Conservation (phyloP, 2,888 invertebrate genomes). For the Scaptodrosophila latifasciaeformis region DNA sequence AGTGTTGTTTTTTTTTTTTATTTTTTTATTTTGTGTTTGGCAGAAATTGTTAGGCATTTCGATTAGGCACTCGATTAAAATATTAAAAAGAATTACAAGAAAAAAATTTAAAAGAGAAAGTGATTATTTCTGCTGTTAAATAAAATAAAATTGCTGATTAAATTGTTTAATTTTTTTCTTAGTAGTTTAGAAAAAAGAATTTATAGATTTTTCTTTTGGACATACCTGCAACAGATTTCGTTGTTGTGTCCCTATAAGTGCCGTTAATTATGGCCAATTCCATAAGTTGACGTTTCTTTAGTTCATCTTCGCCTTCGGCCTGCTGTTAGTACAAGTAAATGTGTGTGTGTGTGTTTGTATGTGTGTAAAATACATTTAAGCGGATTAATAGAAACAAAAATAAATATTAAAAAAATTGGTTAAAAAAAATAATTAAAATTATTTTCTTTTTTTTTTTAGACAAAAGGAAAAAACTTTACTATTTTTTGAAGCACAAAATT, state of each 20-base stretch:
- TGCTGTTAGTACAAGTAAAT: conserved; percentile 78
- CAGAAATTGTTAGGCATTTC: not conserved
- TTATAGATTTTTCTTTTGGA: conserved; percentile 27
- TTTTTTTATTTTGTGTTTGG: not conserved
- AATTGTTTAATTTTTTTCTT: conserved; percentile 18
- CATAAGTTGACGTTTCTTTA: conserved; percentile 99
- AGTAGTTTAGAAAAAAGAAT: conserved; percentile 10
- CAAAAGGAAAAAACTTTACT: conserved; percentile 4
- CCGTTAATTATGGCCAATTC: conserved; percentile 99
- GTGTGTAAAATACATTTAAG: conserved; percentile 65
- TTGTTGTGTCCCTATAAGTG: conserved; percentile 96
- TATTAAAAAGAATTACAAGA: conserved; percentile 5
- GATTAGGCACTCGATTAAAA: conserved; percentile 17
- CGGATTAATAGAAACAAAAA: conserved; percentile 57
- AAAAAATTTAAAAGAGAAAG: not conserved
- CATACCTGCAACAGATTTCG: conserved; percentile 90
- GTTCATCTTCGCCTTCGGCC: conserved; percentile 99
- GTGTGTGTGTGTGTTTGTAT: conserved; percentile 47
- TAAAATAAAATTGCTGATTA: conserved; percentile 14
- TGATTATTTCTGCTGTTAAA: not conserved
- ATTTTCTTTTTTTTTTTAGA: too few relatives aligned
- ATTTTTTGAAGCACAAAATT: conserved; percentile 22
- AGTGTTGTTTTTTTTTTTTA: not conserved
- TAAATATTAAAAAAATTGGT: conserved; percentile 46
- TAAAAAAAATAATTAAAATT: conserved; percentile 38